Percentiles rank a stretch among this genome's conserved stretches.
These are phyloP conservation scores for Stegodyphus dumicola DNA, from an alignment of 1,140 invertebrate genomes.

Conservation along the genomic window DNA sequence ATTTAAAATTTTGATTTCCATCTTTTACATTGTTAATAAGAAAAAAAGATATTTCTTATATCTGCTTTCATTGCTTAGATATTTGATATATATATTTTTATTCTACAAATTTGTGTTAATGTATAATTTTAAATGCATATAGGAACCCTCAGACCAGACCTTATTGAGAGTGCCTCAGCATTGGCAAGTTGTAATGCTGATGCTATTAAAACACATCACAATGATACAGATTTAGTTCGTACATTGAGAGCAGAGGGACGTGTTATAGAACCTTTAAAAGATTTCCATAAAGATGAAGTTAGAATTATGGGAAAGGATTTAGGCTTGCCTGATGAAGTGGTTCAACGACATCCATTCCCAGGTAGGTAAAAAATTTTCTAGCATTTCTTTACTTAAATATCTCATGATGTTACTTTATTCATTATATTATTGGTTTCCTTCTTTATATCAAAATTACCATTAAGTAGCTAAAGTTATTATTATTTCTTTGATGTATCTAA, in stretches of 20 bases:
- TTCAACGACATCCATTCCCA: slow-evolving; percentile 97
- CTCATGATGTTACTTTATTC: too few relatives aligned
- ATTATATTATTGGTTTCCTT: too few relatives aligned
- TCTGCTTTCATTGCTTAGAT: too few relatives aligned
- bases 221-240: slow-evolving; percentile 96
- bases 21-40: too few relatives aligned
- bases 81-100: background rate
- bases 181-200: slow-evolving; percentile 87
- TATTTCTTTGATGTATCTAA: too few relatives aligned
- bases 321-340: slow-evolving; percentile 85
- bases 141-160: slow-evolving; percentile 94
- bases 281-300: slow-evolving; percentile 99
- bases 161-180: slow-evolving; percentile 96
- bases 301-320: slow-evolving; percentile 82
- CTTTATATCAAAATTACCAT: too few relatives aligned
- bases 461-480: too few relatives aligned
- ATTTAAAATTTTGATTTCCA: too few relatives aligned
- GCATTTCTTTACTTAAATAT: too few relatives aligned
- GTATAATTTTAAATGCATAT: background rate
- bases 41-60: too few relatives aligned
- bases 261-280: slow-evolving; percentile 97
- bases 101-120: background rate
- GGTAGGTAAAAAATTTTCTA: slow-evolving; percentile 71
- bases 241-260: slow-evolving; percentile 84
- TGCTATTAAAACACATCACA: slow-evolving; percentile 99